These are phyloP conservation scores for Potamilus streckersoni DNA, from an alignment of 1,140 invertebrate species.

Conservation along the genomic window DNA sequence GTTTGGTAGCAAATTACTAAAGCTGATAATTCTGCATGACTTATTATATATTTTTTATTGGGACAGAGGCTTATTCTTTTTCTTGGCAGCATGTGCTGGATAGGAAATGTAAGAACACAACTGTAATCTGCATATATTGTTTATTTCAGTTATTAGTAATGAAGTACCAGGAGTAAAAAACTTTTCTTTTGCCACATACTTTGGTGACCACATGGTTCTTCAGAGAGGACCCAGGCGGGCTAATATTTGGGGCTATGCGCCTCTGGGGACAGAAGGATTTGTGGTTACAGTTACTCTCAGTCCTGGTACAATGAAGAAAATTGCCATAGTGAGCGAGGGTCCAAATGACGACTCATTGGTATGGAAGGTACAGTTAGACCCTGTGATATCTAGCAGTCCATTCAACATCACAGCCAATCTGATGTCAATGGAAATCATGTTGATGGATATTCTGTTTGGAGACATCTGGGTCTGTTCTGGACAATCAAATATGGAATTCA, in stretches of 20 bases:
- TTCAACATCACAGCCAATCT: constrained; percentile 35
- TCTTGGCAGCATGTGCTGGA: too few species aligned
- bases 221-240: constrained; percentile 44
- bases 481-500: constrained; percentile 64
- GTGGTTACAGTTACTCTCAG: neutral
- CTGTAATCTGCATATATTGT: too few species aligned
- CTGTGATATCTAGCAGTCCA: constrained; percentile 22
- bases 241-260: constrained; percentile 51
- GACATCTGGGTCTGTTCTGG: constrained; percentile 66
- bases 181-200: constrained; percentile 45
- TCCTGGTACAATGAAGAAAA: neutral
- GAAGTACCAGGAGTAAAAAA: neutral
- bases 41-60: too few species aligned
- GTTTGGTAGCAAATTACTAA: too few species aligned
- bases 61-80: too few species aligned
- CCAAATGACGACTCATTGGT: neutral
- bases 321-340: neutral
- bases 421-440: constrained; percentile 16
- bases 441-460: constrained; percentile 61
- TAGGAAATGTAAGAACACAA: too few species aligned
- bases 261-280: neutral
- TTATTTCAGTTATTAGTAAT: too few species aligned
- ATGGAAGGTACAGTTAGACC: neutral
- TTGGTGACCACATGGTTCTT: constrained; percentile 54
- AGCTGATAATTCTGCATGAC: too few species aligned